These are phyloP conservation scores for Enteromius fasciolatus DNA, from an alignment of 2,797 vertebrate species.

Conservation along the genomic window DNA sequence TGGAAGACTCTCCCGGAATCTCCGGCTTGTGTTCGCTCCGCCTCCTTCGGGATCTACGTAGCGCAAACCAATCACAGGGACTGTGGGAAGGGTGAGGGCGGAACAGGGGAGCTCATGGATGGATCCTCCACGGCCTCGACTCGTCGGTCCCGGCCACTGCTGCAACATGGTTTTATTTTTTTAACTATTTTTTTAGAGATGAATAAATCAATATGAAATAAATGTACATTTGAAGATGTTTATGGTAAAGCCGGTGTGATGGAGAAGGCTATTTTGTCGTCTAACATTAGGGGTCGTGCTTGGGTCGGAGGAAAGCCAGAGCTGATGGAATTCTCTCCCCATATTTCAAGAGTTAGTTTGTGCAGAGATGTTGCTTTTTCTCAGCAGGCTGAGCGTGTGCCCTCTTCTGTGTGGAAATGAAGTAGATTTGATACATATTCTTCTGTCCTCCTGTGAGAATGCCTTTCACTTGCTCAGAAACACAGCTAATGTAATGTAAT, in stretches of 20 bases:
- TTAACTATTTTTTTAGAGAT: slow-evolving; percentile 72
- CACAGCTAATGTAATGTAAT: slow-evolving; percentile 47
- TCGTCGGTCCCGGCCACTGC: slow-evolving; percentile 61
- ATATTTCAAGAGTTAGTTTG: slow-evolving; percentile 60
- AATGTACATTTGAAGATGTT: slow-evolving; percentile 61
- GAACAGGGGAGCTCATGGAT: slow-evolving; percentile 48
- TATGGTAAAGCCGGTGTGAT: slow-evolving; percentile 52
- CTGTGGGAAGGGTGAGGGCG: slow-evolving; percentile 42
- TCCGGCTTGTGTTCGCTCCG: slow-evolving; percentile 54
- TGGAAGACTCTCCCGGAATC: slow-evolving; percentile 52
- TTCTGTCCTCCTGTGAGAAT: slow-evolving; percentile 47
- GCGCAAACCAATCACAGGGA: slow-evolving; percentile 52
- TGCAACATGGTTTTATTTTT: slow-evolving; percentile 71
- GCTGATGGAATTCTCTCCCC: slow-evolving; percentile 34
- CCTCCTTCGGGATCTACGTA: slow-evolving; percentile 46
- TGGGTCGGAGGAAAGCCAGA: slow-evolving; percentile 46
- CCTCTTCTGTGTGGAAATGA: slow-evolving; percentile 46
- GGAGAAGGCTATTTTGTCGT: slow-evolving; percentile 51
- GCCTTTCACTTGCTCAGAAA: slow-evolving; percentile 59
- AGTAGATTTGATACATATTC: slow-evolving; percentile 40
- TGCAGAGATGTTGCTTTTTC: slow-evolving; percentile 65
- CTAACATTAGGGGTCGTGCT: slow-evolving; percentile 36
- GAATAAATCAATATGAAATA: slow-evolving; percentile 63
- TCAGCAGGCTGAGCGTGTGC: slow-evolving; percentile 78
- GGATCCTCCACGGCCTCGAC: slow-evolving; percentile 59